Evolutionary conservation across 1,140 invertebrate genomes (phyloP).

Genomic region (Lucilia cuprina): DNA sequence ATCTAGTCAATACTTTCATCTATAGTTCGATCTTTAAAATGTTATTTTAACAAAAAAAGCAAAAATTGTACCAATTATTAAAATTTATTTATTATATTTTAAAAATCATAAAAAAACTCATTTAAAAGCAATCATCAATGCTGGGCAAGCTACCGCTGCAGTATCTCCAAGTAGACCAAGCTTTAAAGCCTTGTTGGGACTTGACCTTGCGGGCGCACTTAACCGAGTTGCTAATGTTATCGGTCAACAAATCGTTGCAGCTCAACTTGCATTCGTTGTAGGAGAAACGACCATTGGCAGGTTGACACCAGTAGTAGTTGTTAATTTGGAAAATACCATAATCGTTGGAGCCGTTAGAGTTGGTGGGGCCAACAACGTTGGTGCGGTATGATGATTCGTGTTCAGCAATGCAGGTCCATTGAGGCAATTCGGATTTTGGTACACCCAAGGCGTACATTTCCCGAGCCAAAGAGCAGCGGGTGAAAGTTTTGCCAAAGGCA

Average conservation of each 20-base stretch:
- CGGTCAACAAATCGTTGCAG: constrained; percentile 10
- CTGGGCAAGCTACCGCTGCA: constrained; percentile 47
- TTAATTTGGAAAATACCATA: constrained; percentile 57
- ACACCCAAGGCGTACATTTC: constrained; percentile 43
- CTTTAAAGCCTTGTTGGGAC: constrained; percentile 46
- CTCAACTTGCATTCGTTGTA: constrained; percentile 41
- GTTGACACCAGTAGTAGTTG: constrained; percentile 52
- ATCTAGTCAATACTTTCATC: no score
- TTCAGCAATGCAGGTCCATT: constrained; percentile 39
- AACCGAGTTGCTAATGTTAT: constrained; percentile 44
- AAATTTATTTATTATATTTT: neutral
- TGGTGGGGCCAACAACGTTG: constrained; percentile 42
- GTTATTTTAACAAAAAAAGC: no score
- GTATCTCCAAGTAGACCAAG: constrained; percentile 50
- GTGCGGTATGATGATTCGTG: constrained; percentile 37
- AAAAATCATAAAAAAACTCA: neutral
- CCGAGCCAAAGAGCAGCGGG: constrained; percentile 52
- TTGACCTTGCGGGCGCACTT: constrained; percentile 46
- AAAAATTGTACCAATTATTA: no score
- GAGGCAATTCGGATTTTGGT: constrained; percentile 38
- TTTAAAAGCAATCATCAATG: constrained; percentile 49
- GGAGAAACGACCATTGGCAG: constrained; percentile 43
- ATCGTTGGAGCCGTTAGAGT: constrained; percentile 48
- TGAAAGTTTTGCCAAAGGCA: constrained; percentile 48
- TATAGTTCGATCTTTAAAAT: no score